These are phyloP conservation scores for Collichthys lucidus DNA, from an alignment of 2,113 vertebrate species.

Conservation along the genomic window DNA sequence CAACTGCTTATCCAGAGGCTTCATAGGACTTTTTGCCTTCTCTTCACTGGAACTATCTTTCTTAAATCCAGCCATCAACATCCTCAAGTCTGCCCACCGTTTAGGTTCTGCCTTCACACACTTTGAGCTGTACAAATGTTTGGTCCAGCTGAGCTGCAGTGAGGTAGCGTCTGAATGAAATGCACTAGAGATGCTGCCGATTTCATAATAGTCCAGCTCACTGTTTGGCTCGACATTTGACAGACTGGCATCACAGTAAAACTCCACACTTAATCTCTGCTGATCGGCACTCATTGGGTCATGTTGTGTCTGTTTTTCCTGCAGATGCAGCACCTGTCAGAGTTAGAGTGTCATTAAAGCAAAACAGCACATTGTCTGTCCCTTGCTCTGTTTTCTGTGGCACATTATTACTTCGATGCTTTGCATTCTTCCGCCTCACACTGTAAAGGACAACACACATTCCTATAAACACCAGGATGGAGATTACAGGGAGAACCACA, in stretches of 20 bases:
- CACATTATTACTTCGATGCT: slow-evolving; percentile 13
- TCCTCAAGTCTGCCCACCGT: slow-evolving; percentile 46
- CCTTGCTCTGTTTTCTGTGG: slow-evolving; percentile 56
- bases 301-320: slow-evolving; percentile 31
- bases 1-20: slow-evolving; percentile 27
- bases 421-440: slow-evolving; percentile 29
- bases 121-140: slow-evolving; percentile 30
- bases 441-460: slow-evolving; percentile 50
- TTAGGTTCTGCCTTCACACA: slow-evolving; percentile 18
- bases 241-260: slow-evolving; percentile 39
- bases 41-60: slow-evolving; percentile 20
- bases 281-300: slow-evolving; percentile 47
- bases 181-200: slow-evolving; percentile 72
- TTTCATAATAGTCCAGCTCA: slow-evolving; percentile 80
- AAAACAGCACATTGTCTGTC: slow-evolving; percentile 69
- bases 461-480: slow-evolving; percentile 55
- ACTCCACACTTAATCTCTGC: slow-evolving; percentile 29
- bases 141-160: slow-evolving; percentile 48
- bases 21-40: not conserved
- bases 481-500: slow-evolving; percentile 65
- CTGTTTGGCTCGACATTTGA: slow-evolving; percentile 36
- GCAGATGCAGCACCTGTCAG: not conserved
- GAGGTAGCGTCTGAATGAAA: slow-evolving; percentile 62
- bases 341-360: slow-evolving; percentile 43
- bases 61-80: slow-evolving; percentile 27